These are phyloP conservation scores for Sphaerodactylus townsendi DNA, from an alignment of 2,113 vertebrate genomes.

Conservation along the genomic window DNA sequence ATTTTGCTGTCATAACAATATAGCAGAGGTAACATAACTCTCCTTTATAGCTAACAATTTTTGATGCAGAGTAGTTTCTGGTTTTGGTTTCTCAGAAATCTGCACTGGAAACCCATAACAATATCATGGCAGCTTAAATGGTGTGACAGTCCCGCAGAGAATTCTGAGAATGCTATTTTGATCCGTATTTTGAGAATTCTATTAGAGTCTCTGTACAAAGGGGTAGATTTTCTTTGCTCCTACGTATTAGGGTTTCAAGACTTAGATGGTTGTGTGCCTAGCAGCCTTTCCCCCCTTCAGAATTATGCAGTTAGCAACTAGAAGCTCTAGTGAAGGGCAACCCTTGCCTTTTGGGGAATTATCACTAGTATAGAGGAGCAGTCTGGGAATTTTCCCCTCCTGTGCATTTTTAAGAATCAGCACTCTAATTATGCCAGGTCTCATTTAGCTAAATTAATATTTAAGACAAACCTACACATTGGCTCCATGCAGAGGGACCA, in stretches of 20 bases:
- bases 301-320: not conserved
- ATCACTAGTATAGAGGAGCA: too few species aligned
- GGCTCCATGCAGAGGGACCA: too few species aligned
- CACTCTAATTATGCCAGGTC: too few species aligned
- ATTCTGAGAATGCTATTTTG: not conserved
- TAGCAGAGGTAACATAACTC: not conserved
- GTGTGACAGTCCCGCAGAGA: not conserved
- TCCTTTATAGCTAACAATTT: too few species aligned
- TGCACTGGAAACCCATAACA: too few species aligned
- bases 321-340: not conserved
- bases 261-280: too few species aligned
- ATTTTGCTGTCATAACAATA: not conserved
- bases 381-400: too few species aligned
- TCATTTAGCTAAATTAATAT: too few species aligned
- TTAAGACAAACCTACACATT: too few species aligned
- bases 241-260: not conserved
- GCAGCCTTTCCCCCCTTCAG: too few species aligned
- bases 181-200: not conserved
- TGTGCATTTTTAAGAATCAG: too few species aligned
- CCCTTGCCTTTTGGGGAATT: not conserved
- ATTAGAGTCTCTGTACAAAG: not conserved
- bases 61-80: not conserved
- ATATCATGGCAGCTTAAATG: not conserved
- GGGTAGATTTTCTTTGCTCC: not conserved
- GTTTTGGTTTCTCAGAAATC: not conserved